A percentile compares a stretch with the other conserved stretches of the same genome.
These are phyloP conservation scores for Myotis findleyi DNA, from an alignment of 2,797 vertebrate species.

Conservation along the genomic window DNA sequence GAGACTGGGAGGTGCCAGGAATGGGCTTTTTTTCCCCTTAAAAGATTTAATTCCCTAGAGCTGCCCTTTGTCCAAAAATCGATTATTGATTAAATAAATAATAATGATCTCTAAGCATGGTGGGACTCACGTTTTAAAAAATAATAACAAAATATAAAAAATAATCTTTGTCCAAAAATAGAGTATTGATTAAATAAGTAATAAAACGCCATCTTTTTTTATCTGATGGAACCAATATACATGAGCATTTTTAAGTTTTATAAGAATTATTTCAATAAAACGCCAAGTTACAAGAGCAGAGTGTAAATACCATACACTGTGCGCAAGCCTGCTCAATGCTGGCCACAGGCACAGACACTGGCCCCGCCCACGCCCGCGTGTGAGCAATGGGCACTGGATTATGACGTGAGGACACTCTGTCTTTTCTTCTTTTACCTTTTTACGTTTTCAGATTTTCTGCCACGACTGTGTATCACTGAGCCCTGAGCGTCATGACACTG, in stretches of 20 bases:
- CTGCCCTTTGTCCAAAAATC: no score
- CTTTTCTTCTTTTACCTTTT: background rate
- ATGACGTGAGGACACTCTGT: background rate
- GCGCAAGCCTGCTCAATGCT: fast-evolving
- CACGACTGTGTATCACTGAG: background rate
- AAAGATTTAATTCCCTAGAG: background rate
- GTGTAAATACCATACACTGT: background rate
- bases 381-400: background rate
- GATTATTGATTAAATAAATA: no score
- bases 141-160: background rate
- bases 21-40: background rate
- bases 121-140: background rate
- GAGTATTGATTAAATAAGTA: background rate
- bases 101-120: background rate
- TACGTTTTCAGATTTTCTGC: background rate
- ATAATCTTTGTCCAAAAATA: background rate
- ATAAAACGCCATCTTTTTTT: background rate
- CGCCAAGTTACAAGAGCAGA: background rate
- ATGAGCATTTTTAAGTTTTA: background rate
- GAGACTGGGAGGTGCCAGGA: background rate
- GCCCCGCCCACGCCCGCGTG: no score
- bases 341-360: background rate
- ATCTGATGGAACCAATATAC: background rate
- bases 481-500: background rate
- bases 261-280: background rate